Base-by-base conservation (phyloP, 2,113 vertebrate genomes). In the Dipodomys merriami region DNA sequence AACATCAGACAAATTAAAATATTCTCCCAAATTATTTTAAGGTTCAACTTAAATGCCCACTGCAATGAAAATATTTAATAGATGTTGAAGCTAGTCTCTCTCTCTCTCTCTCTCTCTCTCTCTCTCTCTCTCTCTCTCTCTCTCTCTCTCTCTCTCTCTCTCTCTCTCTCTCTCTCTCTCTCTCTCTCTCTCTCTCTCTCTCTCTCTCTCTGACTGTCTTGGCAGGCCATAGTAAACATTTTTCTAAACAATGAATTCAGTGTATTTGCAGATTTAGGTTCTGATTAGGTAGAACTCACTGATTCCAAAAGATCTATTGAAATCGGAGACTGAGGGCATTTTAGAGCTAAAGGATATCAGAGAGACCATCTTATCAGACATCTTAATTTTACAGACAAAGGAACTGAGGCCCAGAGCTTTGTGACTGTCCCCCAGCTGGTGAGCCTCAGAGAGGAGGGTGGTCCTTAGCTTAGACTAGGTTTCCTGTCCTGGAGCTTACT, bases 201-300 rank as follows among this genome's bases (percentile, higher is more conserved):
- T 10, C 46, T 10, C 6, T 49, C 46, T 49, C 27, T 74, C 35
- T 67, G 44, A n/a, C 8, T 68, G 7, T 62, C 83, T 86, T 88
- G 64, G 35, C n/a, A 2, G 12, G 60, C 9, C 22, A 16, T 7
- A 73, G 49, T 20, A 88, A 95, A 49, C 49, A 62, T 62, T 86
- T 79, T 76, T 76, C 62, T 62, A 64, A 68, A 88, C 67, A 94
- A 88, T 67, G 76, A 88, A 30, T 35, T 33, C 62, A 68, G 25
- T 95, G 67, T 88, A 2, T 82, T 83, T 94, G n/a, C n/a, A 39
- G 35, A 74, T 90, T 62, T 87, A 77, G 69, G 83, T 64, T 84
- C 71, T 91, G 49, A 35, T 90, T 22, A 92, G 39, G 23, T 81
- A n/a, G 67, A 88, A 64, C 80, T 82, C 46, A 46, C 64, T 23